Evolutionary conservation across 2,888 invertebrate species (phyloP).

Genomic region (Nomada fabriciana): DNA sequence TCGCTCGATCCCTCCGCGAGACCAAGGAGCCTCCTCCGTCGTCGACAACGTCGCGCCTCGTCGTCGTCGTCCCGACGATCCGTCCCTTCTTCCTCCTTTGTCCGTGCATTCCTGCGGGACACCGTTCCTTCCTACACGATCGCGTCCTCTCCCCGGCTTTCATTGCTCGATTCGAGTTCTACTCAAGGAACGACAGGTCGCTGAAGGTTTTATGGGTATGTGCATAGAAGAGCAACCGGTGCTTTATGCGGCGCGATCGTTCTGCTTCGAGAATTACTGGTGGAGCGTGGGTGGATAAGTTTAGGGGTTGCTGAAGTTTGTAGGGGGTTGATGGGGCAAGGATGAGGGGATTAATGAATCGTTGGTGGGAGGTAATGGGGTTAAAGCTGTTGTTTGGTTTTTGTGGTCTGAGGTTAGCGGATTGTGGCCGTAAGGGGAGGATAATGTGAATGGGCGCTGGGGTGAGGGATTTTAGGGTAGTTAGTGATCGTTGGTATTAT

Average conservation of each 20-base stretch:
- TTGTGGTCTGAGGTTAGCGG: neutral
- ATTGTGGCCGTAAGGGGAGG: neutral
- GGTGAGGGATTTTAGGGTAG: no score
- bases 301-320: neutral
- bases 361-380: constrained; percentile 3
- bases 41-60: constrained; percentile 39
- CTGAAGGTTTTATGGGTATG: neutral
- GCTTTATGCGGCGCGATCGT: neutral
- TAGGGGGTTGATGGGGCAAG: neutral
- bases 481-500: no score
- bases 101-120: constrained; percentile 41
- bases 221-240: neutral
- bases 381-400: constrained; percentile 7
- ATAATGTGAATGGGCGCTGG: neutral
- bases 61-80: constrained; percentile 46
- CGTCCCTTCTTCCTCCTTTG: constrained; percentile 32
- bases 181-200: neutral
- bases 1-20: constrained; percentile 51
- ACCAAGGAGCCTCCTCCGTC: constrained; percentile 36
- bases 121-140: constrained; percentile 23
- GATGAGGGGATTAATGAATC: neutral
- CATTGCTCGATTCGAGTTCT: neutral
- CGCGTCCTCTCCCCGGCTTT: neutral
- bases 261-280: neutral
- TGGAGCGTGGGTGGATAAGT: constrained; percentile 1